These are phyloP conservation scores for Aplodontia rufa DNA, from an alignment of 2,113 vertebrate genomes.

Conservation along the genomic window DNA sequence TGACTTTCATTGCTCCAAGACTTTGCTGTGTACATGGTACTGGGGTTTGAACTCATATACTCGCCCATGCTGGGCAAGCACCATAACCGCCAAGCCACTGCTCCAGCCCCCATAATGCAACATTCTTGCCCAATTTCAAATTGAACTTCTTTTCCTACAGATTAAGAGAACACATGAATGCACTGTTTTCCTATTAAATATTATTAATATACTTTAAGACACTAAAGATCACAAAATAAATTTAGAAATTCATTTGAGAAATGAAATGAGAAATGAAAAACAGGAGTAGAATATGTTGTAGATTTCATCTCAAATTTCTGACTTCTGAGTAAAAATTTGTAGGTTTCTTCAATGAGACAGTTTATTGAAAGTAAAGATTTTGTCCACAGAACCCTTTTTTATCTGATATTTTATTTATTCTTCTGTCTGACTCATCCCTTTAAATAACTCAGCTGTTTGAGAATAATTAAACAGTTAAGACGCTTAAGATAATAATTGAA, in stretches of 20 bases:
- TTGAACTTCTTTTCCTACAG: not conserved
- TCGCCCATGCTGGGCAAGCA: too few relatives aligned
- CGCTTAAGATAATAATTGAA: not conserved
- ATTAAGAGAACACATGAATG: not conserved
- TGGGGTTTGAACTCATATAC: too few relatives aligned
- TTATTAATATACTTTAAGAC: not conserved
- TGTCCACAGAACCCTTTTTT: not conserved
- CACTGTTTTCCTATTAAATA: not conserved
- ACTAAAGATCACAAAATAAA: not conserved
- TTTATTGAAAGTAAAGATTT: not conserved
- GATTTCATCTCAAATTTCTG: not conserved
- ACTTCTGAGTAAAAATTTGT: not conserved
- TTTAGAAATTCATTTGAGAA: not conserved
- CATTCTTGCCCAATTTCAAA: not conserved
- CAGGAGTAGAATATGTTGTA: not conserved
- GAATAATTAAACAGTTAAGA: not conserved
- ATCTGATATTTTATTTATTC: not conserved
- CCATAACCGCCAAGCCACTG: too few relatives aligned
- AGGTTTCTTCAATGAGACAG: not conserved
- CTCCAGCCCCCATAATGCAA: too few relatives aligned
- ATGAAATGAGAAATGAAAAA: not conserved
- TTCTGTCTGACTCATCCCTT: not conserved
- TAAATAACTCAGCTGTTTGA: not conserved
- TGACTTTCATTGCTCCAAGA: too few relatives aligned
- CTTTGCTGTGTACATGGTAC: too few relatives aligned